Base-by-base conservation (phyloP, 2,113 vertebrate species). In the Sarotherodon lohbergeri region DNA sequence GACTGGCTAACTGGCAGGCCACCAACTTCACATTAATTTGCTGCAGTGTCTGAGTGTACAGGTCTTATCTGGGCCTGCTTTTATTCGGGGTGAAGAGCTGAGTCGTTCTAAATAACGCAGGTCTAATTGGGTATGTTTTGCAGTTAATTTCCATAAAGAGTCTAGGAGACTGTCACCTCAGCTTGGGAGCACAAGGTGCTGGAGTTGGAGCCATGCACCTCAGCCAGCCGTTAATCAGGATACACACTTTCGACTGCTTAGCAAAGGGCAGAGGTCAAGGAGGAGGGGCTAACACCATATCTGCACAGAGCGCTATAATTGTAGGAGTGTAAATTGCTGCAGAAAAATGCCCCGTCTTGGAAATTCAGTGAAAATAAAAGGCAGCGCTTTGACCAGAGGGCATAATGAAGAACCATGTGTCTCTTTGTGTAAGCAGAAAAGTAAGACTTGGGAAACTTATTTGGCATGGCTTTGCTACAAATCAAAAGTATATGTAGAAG, bases 141-240 rank as follows among this genome's bases (percentile, higher is more conserved):
- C 92, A 92, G 94, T 96, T 96, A 92, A 97, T 97, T 97, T 96
- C 95, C 95, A 96, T 96, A 96, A 96, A 96, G 93, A 95, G 91
- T 91, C 94, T 92, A 76, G 81, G 90, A 94, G 92, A 95, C 91
- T 95, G 95, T 95, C 94, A 96, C 92, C 93, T 96, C 93, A 63
- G 86, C 93, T 89, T 87, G 85, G 89, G 93, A 93, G 94, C 94
- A 94, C 91, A 88, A 92, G 93, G 91, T 88, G 93, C 91, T 81
- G 86, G 89, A 89, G 90, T 91, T 80, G 88, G 61, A 93, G 90
- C 90, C 89, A 41, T 78, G 91, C 76, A 92, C 84, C 91, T 90
- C 90, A 89, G 90, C 81, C 88, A 91, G 91, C 83, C 92, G 88
- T 96, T 97, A 97, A 97, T 97, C 96, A 97, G 95, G 80, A 89